Evolutionary conservation across 53 echinoderm and acorn worm species (phyloP).

Genomic region (Holothuria leucospilota): DNA sequence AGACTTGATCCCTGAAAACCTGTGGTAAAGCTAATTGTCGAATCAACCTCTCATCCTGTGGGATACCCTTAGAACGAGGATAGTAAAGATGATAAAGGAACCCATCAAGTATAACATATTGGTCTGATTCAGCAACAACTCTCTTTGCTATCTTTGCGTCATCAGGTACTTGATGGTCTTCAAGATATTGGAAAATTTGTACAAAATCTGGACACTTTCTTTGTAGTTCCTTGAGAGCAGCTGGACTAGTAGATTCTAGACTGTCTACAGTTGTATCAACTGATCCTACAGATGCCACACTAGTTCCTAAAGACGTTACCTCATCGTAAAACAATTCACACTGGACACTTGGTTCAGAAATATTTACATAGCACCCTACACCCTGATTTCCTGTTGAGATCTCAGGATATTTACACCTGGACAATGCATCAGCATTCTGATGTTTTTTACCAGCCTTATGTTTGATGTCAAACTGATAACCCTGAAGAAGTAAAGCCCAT

Average conservation of each 20-base stretch:
- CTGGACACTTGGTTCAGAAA: not conserved
- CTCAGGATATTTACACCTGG: slow-evolving; percentile 8
- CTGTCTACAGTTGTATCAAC: not conserved
- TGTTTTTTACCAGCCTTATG: slow-evolving; percentile 38
- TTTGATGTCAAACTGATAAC: slow-evolving; percentile 23
- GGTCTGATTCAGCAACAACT: slow-evolving; percentile 26
- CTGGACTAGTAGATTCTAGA: not conserved
- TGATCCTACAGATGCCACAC: not conserved
- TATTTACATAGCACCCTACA: not conserved
- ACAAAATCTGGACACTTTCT: slow-evolving; percentile 25
- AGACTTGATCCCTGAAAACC: not conserved
- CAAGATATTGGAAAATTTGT: not conserved
- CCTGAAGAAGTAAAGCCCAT: slow-evolving; percentile 28
- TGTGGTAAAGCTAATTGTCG: not conserved
- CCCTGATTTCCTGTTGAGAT: not conserved
- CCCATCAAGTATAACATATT: slow-evolving; percentile 18
- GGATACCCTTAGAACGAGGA: slow-evolving; percentile 27
- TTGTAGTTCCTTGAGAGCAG: not conserved
- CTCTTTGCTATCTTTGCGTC: slow-evolving; percentile 12
- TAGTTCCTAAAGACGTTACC: not conserved
- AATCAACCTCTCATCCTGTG: slow-evolving; percentile 10
- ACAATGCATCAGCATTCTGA: slow-evolving; percentile 38
- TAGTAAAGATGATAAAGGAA: slow-evolving; percentile 7
- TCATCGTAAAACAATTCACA: slow-evolving; percentile 17
- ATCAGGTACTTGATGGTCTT: not conserved